Evolutionary conservation across 1,140 invertebrate species (phyloP).

Genomic region (Calliopsis andreniformis): DNA sequence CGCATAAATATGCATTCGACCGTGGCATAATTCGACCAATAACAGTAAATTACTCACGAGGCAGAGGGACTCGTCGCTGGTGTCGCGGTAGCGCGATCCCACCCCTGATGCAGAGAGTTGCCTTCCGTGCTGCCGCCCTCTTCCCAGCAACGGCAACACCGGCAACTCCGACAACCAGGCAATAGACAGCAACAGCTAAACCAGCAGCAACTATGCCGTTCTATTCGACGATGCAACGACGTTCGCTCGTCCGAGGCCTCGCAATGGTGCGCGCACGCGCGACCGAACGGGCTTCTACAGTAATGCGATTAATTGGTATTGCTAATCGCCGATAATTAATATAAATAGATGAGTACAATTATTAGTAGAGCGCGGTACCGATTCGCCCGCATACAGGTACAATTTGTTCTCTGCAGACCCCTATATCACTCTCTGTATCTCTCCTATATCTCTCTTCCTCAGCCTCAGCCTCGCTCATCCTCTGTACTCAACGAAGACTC

Average conservation of each 20-base stretch:
- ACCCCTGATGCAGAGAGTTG: constrained; percentile 47
- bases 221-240: constrained; percentile 7
- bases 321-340: constrained; percentile 82
- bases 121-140: constrained; percentile 41
- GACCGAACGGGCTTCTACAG: constrained; percentile 65
- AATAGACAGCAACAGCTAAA: constrained; percentile 19
- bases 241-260: background rate
- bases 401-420: constrained; percentile 46
- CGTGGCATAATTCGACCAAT: constrained; percentile 82
- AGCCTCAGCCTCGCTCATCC: background rate
- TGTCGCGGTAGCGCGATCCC: constrained; percentile 47
- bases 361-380: constrained; percentile 62
- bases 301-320: constrained; percentile 82
- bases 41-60: constrained; percentile 81
- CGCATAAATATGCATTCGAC: constrained; percentile 81
- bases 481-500: background rate
- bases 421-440: constrained; percentile 18
- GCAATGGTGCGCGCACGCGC: background rate
- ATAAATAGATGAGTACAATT: constrained; percentile 81
- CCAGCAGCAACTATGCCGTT: constrained; percentile 17
- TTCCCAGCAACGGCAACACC: constrained; percentile 16
- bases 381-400: constrained; percentile 54
- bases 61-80: constrained; percentile 70
- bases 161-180: background rate
- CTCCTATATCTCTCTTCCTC: background rate